Base-by-base conservation (phyloP, 2,888 invertebrate species). In the Zootermopsis nevadensis region DNA sequence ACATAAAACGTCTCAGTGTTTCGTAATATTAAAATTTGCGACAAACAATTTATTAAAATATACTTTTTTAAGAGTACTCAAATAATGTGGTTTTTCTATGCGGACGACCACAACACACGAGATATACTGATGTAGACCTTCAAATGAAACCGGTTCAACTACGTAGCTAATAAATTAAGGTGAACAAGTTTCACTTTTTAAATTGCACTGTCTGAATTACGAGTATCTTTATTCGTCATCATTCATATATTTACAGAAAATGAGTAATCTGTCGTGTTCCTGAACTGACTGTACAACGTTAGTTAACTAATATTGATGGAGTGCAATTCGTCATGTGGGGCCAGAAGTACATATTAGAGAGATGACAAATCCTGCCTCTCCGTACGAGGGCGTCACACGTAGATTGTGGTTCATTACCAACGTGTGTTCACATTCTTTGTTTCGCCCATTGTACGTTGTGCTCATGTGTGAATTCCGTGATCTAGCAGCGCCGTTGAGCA, bases 281-380 rank as follows among this genome's bases (percentile, higher is more conserved):
- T 60, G 38, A 31, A 33, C 33, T n/a, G 79, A 79, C 60, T 66
- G 79, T 79, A 79, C 79, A 79, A 33, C 66, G 79, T 79, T 79
- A 79, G 66, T 79, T 79, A 60, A 79, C 79, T 79, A 60, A 79
- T 79, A 79, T 66, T 79, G 79, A 79, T 79, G 79, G 27, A 66
- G 38, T 31, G 79, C 79, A 79, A 79, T 79, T 66, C 79, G 79
- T 79, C 79, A 79, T 79, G 12, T 33, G 24, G 8, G 38, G 74
- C 74, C 24, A 38, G 74, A 74, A 74, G 38, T 74, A 74, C 74
- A 74, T 38, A 74, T 74, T 38, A 33, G 79, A 79, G 79, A 66
- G 79, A 79, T 60, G 66, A n/a, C 38, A 79, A 35, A 66, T 31
- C 35, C 79, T 27, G 31, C 48, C 30, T 31, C 48, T 55, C 35